phyloP scores from a whole-genome alignment of 2,797 vertebrate genomes.

The Acomys russatus region DNA sequence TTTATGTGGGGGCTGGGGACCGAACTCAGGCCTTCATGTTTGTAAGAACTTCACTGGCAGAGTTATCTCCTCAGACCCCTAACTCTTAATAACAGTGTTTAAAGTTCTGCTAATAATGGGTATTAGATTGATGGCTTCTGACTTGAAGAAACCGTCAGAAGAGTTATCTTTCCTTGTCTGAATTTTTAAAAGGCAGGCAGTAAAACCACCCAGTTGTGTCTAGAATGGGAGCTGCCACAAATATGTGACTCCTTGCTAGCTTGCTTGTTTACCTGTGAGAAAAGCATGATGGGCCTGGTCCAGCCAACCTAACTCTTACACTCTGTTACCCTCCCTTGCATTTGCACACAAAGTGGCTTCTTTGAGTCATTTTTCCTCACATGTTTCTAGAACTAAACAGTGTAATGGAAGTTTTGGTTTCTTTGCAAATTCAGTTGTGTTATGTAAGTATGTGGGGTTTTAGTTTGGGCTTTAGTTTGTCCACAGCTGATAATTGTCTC shows the following conservation, averaged over 20 bases:
- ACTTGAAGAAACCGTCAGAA: slow-evolving; percentile 2
- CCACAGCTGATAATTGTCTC: no score
- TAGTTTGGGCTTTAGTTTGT: no score
- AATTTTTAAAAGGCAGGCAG: background rate
- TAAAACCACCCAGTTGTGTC: background rate
- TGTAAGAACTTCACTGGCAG: background rate
- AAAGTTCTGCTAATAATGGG: background rate
- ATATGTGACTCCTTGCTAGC: background rate
- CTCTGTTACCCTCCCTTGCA: background rate
- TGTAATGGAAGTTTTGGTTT: no score
- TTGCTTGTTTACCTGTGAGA: background rate
- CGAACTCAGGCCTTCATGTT: background rate
- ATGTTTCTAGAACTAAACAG: background rate
- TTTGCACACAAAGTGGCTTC: background rate
- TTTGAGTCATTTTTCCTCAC: background rate
- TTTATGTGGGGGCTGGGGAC: background rate
- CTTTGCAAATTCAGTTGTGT: no score
- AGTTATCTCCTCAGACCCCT: background rate
- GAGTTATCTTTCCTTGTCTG: background rate
- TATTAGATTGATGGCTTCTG: background rate
- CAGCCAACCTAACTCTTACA: background rate
- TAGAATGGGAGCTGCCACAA: background rate
- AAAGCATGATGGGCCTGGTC: background rate
- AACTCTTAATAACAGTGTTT: background rate
- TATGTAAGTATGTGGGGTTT: no score